Evolutionary conservation across 2,113 vertebrate genomes (phyloP).

Genomic region (Erythrocercus mccallii): DNA sequence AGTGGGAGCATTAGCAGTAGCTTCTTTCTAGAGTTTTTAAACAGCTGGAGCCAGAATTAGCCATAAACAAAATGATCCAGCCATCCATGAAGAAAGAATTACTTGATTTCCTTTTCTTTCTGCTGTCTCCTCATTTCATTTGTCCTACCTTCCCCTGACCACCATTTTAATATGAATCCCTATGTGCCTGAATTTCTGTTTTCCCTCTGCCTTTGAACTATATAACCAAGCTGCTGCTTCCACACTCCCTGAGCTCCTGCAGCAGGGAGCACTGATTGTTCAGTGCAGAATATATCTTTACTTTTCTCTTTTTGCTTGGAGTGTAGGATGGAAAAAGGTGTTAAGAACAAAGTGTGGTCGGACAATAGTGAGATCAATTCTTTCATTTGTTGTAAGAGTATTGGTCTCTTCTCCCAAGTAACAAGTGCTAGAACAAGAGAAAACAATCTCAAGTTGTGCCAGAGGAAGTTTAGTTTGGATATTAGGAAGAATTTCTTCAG

Average conservation of each 20-base stretch:
- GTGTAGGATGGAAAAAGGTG: background rate
- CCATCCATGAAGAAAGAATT: background rate
- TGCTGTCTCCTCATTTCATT: background rate
- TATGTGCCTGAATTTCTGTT: background rate
- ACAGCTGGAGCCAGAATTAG: background rate
- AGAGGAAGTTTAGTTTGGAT: background rate
- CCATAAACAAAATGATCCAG: background rate
- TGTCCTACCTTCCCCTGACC: background rate
- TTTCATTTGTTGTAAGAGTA: background rate
- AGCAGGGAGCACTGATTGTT: background rate
- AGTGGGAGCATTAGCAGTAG: fast-evolving
- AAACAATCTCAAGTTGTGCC: background rate
- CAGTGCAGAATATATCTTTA: background rate
- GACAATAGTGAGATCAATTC: fast-evolving
- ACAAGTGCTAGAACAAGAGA: background rate
- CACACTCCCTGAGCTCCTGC: background rate
- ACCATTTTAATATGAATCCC: background rate
- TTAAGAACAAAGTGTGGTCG: background rate
- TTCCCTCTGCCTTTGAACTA: background rate
- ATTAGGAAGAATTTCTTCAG: background rate
- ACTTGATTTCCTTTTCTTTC: background rate
- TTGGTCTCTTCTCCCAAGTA: background rate
- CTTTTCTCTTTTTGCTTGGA: background rate
- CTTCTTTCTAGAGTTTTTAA: background rate
- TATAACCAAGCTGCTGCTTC: background rate